Base-by-base conservation (phyloP, 2,113 vertebrate genomes). In the Axis porcinus region DNA sequence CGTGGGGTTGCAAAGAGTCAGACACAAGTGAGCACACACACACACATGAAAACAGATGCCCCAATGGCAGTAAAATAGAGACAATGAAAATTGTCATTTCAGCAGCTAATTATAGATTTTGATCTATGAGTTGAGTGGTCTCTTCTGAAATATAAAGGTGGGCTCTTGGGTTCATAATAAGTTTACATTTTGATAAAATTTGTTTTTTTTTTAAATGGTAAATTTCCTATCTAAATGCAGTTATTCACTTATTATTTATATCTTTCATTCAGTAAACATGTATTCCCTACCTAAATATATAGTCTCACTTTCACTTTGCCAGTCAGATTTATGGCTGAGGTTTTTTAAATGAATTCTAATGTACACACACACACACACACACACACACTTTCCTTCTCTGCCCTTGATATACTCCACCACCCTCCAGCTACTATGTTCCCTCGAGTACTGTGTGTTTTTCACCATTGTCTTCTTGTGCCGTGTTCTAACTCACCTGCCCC, bases 171-270 rank as follows among this genome's bases (percentile, higher is more conserved):
- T 78, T 76, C 79, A 33, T 47, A 60, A 14, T 11, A 78, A 57
- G 27, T 79, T 91, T 87, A 28, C 19, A 50, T 89, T 89, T 92
- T 89, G 17, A 95, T 93, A 40, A 93, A 88, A 55, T 85, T 7
- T 30, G 40, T 1, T 47, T 23, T 16, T 16, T 36, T 67, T 86
- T 54, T 19, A 67, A 11, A 19, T 45, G 47, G 27, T 67, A 27
- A 7, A 94, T 70, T 33, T 89, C 54, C n/a, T 62, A 21, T 43
- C 30, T 79, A n/a, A 86, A 60, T 74, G 19, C 36, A 83, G 5
- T 36, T 67, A 19, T 54, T 93, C 28, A 27, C 45, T 92, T 83
- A n/a, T 85, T 89, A 30, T 87, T 81, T 93, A 8, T 89, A n/a
- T 64, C 25, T 88, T 58, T 89, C 17, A 13, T 86, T 89, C 36